phyloP scores from a whole-genome alignment of 2,888 invertebrate species.

The Diloba caeruleocephala region DNA sequence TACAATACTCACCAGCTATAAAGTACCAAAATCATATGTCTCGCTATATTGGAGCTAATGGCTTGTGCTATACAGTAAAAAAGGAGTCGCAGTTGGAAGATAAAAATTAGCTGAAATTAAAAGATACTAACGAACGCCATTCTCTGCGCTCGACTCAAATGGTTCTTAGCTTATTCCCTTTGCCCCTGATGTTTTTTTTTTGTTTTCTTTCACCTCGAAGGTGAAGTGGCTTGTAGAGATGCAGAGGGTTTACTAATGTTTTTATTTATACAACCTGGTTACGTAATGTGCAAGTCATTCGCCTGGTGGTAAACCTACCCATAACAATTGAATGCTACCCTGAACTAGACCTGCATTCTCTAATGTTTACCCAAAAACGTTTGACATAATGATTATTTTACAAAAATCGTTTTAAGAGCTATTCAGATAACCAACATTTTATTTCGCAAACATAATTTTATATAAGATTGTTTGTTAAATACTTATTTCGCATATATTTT shows the following conservation, averaged over 20 bases:
- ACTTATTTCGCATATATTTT: too few species aligned
- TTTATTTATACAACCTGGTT: too few species aligned
- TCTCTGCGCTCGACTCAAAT: conserved; percentile 62
- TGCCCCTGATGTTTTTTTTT: conserved; percentile 36
- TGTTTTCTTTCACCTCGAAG: conserved; percentile 7
- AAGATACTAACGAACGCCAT: conserved; percentile 88
- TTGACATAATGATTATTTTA: too few species aligned
- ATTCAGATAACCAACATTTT: too few species aligned
- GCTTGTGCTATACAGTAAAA: conserved; percentile 82
- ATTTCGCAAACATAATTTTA: too few species aligned
- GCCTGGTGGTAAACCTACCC: too few species aligned
- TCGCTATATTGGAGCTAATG: conserved; percentile 74
- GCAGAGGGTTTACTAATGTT: background rate
- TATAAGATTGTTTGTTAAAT: too few species aligned
- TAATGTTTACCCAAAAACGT: too few species aligned
- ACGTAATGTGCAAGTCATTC: too few species aligned
- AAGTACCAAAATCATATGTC: conserved; percentile 69
- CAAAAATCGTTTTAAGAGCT: too few species aligned
- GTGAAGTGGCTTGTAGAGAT: background rate
- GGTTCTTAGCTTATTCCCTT: conserved; percentile 53
- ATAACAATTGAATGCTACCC: too few species aligned
- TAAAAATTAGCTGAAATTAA: conserved; percentile 90
- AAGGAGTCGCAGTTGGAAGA: conserved; percentile 80
- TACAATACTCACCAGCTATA: background rate
- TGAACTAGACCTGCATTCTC: too few species aligned